A percentile compares a stretch with the other conserved stretches of the same genome.
Conservation (phyloP, 2,888 invertebrate genomes). For the Hyposoter dolosus region DNA sequence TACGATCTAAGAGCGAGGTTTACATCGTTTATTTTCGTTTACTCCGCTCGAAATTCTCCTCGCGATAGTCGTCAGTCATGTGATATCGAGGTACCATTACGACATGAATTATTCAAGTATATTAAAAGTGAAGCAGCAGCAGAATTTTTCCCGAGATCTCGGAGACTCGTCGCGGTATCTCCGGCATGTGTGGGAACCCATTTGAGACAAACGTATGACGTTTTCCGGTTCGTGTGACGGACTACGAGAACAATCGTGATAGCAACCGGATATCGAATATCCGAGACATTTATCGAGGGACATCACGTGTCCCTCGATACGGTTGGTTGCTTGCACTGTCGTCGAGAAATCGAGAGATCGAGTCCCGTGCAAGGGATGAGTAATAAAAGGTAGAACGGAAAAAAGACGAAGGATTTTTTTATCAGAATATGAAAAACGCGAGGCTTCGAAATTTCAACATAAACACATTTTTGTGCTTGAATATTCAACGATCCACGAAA, state of each 20-base stretch:
- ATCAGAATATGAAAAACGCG: slow-evolving; percentile 21
- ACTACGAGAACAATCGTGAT: slow-evolving; percentile 64
- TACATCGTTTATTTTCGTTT: slow-evolving; percentile 30
- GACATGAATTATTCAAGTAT: slow-evolving; percentile 60
- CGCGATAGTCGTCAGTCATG: slow-evolving; percentile 18
- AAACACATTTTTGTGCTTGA: slow-evolving; percentile 62
- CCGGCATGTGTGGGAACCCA: slow-evolving; percentile 43
- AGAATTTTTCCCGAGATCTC: slow-evolving; percentile 8
- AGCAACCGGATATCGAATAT: slow-evolving; percentile 66
- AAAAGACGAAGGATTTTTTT: background rate
- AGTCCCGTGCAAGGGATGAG: slow-evolving; percentile 17
- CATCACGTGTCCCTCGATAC: slow-evolving; percentile 1
- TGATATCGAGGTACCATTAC: slow-evolving; percentile 36
- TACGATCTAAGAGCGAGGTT: slow-evolving; percentile 38
- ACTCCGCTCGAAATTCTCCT: background rate
- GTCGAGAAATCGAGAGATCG: slow-evolving; percentile 51
- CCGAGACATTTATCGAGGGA: slow-evolving; percentile 21
- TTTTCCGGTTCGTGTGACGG: slow-evolving; percentile 62
- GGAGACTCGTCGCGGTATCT: slow-evolving; percentile 26
- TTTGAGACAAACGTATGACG: slow-evolving; percentile 50
- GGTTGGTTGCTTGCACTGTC: slow-evolving; percentile 33
- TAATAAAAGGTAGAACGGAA: background rate
- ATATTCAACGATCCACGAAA: slow-evolving; percentile 48
- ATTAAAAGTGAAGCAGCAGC: slow-evolving; percentile 46
- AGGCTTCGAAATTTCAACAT: slow-evolving; percentile 45